Base-by-base conservation (phyloP, 30 jellyfish, hydroid and myxozoan species). In the Aurelia sp. region DNA sequence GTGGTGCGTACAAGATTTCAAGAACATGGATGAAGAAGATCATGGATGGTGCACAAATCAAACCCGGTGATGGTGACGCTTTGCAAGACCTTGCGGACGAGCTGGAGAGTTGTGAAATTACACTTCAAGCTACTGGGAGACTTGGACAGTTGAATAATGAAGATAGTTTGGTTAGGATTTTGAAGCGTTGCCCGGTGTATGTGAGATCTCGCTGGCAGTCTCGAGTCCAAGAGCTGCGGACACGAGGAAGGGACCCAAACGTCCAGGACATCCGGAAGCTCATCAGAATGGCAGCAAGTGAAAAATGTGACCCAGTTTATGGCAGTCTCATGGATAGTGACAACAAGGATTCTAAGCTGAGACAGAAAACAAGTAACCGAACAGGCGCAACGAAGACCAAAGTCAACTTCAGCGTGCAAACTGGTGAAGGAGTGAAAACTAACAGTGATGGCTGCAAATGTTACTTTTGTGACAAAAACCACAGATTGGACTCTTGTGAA, bases 131-230 rank as follows among this genome's bases (percentile, higher is more conserved):
- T 9, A 79, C 90, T 11, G 90, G 81, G 27, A 19, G 81, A 79
- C 41, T 81, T 0, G 24, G 55, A 2, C 83, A 64, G 33, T 44
- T 65, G 44, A 81, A 81, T 64, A 47, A 81, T 40, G 91, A 81
- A 81, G 91, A 81, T 22, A 48, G 84, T 41, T 38, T 64, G 73
- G 83, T 81, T 16, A 64, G 63, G 5, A 64, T 81, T 38, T 6
- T 81, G 44, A 20, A 81, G 65, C 17, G 76, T 11, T 81, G 91
- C 40, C 84, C 91, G 52, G 40, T 30, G 62, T 81, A 64, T 33
- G 91, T 81, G 27, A 50, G 47, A 57, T 65, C 91, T 21, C 63
- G 91, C n/a, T 66, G 91, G 91, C 91, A 47, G 65, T 66, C 82
- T 5, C 24, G 60, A 60, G 83, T 81, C 8, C 74, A 81, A 51